Evolutionary conservation across 2,888 invertebrate species (phyloP).

Genomic region (Callyntrura guangdongensis): DNA sequence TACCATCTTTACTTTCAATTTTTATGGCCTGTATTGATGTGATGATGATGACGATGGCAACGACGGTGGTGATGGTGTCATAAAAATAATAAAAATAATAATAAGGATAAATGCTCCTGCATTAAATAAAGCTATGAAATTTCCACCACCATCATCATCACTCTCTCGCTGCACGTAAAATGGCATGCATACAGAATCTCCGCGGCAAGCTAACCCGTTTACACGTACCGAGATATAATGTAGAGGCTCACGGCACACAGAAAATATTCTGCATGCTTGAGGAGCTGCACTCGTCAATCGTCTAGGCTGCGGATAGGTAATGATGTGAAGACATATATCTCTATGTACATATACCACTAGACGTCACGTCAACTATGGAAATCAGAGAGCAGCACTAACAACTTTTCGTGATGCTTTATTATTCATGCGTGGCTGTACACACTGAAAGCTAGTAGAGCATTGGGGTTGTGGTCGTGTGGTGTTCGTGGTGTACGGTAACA

Average conservation of each 20-base stretch:
- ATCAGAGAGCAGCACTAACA: conserved; percentile 32
- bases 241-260: too few species aligned
- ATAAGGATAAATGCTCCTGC: neutral
- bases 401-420: neutral
- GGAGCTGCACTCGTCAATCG: too few species aligned
- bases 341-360: neutral
- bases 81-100: conserved; percentile 45
- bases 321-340: too few species aligned
- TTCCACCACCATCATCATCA: neutral
- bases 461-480: neutral
- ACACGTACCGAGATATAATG: too few species aligned
- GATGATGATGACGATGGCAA: neutral
- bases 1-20: neutral
- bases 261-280: too few species aligned
- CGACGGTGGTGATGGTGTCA: conserved; percentile 26
- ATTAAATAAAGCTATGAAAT: neutral
- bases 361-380: conserved; percentile 32
- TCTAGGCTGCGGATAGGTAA: too few species aligned
- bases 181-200: too few species aligned
- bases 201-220: too few species aligned
- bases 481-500: too few species aligned
- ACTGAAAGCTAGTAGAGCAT: neutral
- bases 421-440: conserved; percentile 3
- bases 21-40: conserved; percentile 38
- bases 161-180: too few species aligned